These are phyloP conservation scores for Andrena minutula DNA, from an alignment of 2,888 invertebrate genomes.

Conservation along the genomic window DNA sequence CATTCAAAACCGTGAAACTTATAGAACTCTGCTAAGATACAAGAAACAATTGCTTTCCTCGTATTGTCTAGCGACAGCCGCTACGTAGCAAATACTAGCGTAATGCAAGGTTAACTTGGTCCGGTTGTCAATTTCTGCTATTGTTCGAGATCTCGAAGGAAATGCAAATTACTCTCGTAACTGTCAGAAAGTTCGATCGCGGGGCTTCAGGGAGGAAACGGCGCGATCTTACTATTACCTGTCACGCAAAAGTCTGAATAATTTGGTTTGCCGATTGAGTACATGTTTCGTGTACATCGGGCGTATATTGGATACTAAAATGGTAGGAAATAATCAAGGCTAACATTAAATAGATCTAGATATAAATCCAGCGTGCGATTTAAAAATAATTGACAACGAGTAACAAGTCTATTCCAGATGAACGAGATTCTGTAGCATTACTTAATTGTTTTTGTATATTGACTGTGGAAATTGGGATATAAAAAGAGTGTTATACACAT, in stretches of 20 bases:
- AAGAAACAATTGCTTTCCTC: not conserved
- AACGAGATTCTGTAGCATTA: no score
- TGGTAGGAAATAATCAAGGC: not conserved
- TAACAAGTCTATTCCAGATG: no score
- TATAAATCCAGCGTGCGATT: no score
- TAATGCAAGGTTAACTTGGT: constrained; percentile 12
- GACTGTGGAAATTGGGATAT: no score
- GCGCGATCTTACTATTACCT: constrained; percentile 29
- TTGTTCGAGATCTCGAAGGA: constrained; percentile 19
- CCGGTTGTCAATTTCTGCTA: constrained; percentile 22
- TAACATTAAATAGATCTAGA: not conserved
- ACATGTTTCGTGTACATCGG: not conserved
- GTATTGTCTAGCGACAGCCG: not conserved
- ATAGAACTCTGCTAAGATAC: not conserved
- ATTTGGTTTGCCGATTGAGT: constrained; percentile 25
- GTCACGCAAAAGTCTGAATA: constrained; percentile 33
- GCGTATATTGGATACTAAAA: not conserved
- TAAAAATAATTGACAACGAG: no score
- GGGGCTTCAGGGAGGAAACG: constrained; percentile 1
- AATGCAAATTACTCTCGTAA: constrained; percentile 40
- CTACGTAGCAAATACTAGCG: not conserved
- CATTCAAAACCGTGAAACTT: not conserved
- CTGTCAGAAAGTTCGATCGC: constrained; percentile 24
- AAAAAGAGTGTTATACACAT: no score
- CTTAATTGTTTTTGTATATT: no score